Evolutionary conservation across 2,888 invertebrate species (phyloP), one percentile per base, ranked within the genome.

Genomic region (Latrodectus elegans): DNA sequence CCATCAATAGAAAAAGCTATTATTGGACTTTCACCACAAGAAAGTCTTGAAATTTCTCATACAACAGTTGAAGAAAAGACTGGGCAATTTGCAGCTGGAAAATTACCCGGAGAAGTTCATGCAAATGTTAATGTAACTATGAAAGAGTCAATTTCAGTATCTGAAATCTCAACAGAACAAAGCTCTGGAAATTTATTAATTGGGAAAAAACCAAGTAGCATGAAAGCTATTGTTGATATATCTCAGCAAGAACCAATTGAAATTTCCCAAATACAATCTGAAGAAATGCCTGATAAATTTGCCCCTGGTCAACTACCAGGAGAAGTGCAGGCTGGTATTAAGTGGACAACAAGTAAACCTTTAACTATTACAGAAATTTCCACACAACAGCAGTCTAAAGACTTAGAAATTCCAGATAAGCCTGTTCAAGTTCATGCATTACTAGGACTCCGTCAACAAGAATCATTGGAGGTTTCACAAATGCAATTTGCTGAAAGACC

Each of bases 281-380:
- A 89, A 76, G 84, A 80, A 75, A 76, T 82, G n/a, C 78, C 90
- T 17, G 75, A 79, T 4, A 86, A 88, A 67, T 89, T 89, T 73
- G 81, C 76, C 15, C 75, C 89, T 70, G 90, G 88, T 8, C 71
- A 73, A 83, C 60, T 88, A 91, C 92, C 93, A 8, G 92, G 93
- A 88, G 91, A 91, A 70, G 92, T 93, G 22, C 83, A 87, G 55
- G 89, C 89, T 74, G 83, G 75, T 68, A 60, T 90, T 10, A 77
- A 68, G 49, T 74, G 89, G 78, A 80, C 88, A 55, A 88, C 90
- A 14, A 89, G 88, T 22, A 85, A 89, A 71, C 85, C 89, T 12
- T 51, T 90, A 60, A 71, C 83, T 3, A 60, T 90, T n/a, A 84
- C 83, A 17, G 89, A 90, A 81, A 71, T 88, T 9, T 76, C 79